Percentiles rank a stretch among this genome's conserved stretches.
Evolutionary conservation across 2,888 invertebrate genomes (phyloP).

Genomic region (Dicranocentrus wangi): DNA sequence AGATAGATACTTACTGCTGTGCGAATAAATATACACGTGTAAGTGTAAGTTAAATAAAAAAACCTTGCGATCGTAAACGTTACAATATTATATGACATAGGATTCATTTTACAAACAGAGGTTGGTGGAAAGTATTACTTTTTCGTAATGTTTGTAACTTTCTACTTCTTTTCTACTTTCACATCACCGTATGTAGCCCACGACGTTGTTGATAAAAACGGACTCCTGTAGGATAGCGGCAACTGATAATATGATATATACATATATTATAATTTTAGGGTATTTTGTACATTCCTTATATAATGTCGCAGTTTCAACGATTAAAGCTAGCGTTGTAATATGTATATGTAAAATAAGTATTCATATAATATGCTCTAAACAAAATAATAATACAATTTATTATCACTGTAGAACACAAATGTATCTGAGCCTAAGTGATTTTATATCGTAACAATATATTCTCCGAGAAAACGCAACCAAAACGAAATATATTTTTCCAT

Average conservation of each 20-base stretch:
- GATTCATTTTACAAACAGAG: background rate
- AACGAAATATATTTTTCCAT: conserved; percentile 62
- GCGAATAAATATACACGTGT: background rate
- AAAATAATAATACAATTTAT: conserved; percentile 4
- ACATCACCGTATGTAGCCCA: background rate
- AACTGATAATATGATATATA: too few species aligned
- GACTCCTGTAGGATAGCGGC: too few species aligned
- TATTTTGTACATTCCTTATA: conserved; percentile 52
- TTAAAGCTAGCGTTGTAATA: too few species aligned
- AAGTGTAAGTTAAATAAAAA: conserved; percentile 5
- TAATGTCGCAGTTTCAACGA: background rate
- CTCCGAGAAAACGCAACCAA: conserved; percentile 53
- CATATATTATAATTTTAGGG: too few species aligned
- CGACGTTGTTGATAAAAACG: background rate
- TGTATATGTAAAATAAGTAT: conserved; percentile 25
- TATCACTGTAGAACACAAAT: conserved; percentile 28
- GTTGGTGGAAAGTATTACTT: conserved; percentile 31
- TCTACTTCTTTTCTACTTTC: conserved; percentile 28
- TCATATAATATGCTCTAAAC: conserved; percentile 2
- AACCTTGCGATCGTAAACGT: conserved; percentile 9
- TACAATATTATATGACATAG: background rate
- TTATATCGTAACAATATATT: conserved; percentile 48
- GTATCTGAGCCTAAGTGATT: conserved; percentile 22
- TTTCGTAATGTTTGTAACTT: conserved; percentile 30
- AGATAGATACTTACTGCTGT: conserved; percentile 3